Evolutionary conservation across 1,140 invertebrate species (phyloP).

Genomic region (Triops longicaudatus): DNA sequence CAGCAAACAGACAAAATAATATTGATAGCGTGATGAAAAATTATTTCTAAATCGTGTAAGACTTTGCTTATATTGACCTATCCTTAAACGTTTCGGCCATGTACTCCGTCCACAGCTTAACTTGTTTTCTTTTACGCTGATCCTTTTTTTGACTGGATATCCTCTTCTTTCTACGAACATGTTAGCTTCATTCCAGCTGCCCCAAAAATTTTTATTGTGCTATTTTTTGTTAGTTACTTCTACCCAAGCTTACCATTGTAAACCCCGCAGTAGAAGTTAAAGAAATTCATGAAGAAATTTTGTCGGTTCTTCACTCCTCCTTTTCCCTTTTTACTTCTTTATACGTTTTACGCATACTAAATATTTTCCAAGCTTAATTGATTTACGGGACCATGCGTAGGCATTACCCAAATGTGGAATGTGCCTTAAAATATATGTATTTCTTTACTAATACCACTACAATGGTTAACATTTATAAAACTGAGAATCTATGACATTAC

Average conservation of each 20-base stretch:
- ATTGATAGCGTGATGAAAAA: background rate
- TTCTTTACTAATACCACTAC: background rate
- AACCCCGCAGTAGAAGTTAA: background rate
- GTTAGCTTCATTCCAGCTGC: too few species aligned
- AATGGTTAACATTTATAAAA: background rate
- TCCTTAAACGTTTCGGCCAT: background rate
- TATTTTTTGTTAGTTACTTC: background rate
- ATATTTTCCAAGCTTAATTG: background rate
- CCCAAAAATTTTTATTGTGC: too few species aligned
- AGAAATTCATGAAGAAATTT: background rate
- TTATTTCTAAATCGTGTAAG: background rate
- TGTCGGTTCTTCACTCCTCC: background rate
- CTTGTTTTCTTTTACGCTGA: background rate
- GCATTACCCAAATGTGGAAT: background rate
- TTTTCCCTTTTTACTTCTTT: background rate
- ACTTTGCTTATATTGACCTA: background rate
- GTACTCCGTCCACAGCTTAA: background rate
- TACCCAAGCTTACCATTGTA: background rate
- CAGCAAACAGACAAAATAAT: background rate
- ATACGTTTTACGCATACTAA: background rate
- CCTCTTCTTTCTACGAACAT: background rate
- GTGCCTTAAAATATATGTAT: slow-evolving; percentile 15
- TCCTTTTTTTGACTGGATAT: background rate
- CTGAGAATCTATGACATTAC: background rate
- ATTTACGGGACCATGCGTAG: background rate